Base-by-base conservation (phyloP, 92 coral and sea anemone species). In the Umimayanthus kanabou region DNA sequence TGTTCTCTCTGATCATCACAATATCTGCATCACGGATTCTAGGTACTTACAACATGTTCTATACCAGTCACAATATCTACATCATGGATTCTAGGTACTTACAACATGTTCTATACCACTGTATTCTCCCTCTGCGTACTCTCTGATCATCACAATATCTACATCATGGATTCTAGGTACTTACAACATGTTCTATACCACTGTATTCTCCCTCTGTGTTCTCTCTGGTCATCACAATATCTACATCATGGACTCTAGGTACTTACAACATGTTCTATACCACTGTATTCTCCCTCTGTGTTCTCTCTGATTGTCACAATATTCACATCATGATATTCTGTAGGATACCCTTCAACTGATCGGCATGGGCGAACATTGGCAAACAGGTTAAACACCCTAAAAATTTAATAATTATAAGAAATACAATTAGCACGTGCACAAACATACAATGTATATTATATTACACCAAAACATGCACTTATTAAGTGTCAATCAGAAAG, bases 331-430 rank as follows among this genome's bases (percentile, higher is more conserved):
- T 88, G 76, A 71, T 97, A 97, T 26, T 94, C 97, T 6, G 99
- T 97, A 16, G 99, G 99, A 73, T 95, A 97, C 29, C 99, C 99
- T 53, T 97, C 99, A 72, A 97, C 92, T 29, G 99, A 95, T 42
- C 96, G 90, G 89, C 99, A 97, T 64, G 99, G 99, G 39, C 99
- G 94, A 20, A 97, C 99, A 90, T 97, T 97, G 89, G 99, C 99
- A 94, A 92, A 97, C 87, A 97, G 90, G 47, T 84, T 94, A 75
- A 97, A 97, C 77, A 94, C 92, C 90, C 99, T 97, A 85, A 23
- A 57, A 37, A 15, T 28, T 53, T 15, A 53, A 14, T 9, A 39
- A 50, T 30, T 9, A 4, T 7, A 30, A 33, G 37, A 33, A 33
- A 33, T 33, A 33, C 37, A 33, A 33, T 33, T 33, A 0, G 0